Base-by-base conservation (phyloP, 2,113 vertebrate species). In the Sinocyclocheilus anshuiensis region DNA sequence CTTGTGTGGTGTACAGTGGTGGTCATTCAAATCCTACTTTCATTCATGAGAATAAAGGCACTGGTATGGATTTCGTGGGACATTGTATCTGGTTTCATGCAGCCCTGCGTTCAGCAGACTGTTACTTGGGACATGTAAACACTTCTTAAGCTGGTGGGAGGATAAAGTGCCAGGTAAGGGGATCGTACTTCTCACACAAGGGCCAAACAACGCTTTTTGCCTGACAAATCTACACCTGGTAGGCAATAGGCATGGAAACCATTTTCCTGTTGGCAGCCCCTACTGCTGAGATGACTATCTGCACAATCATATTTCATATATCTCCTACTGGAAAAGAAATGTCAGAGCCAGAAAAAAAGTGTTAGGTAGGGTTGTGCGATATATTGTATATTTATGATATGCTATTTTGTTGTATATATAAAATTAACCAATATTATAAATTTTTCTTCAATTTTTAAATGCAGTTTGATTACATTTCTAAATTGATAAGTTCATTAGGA, bases 151-250 rank as follows among this genome's bases (percentile, higher is more conserved):
- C 90, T 91, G 87, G 84, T 87, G 92, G 85, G 71, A 87, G 91
- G 89, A 92, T 89, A 92, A 92, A 91, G 91, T 93, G 90, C 90
- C 90, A 94, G 90, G 91, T 88, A 90, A 89, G 89, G 55, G 86
- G 90, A 94, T 94, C 92, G 84, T 48, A 88, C 94, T 94, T 93
- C 94, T 89, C 84, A 78, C 42, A 91, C 87, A 81, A 45, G 84
- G 69, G 89, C 92, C 91, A 91, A 94, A 92, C 90, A 77, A 86
- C 42, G 82, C 90, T 92, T 92, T 94, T 92, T 92, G 91, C 87
- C 89, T 86, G 89, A 91, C 89, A 94, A 93, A 92, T 93, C 91
- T 93, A 92, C 91, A 94, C 93, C 93, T 94, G 93, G 91, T 93
- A 77, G 76, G 90, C 91, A 92, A 91, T 93, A 77, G 76, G 90